Conservation (phyloP, 2,113 vertebrate genomes). For the Corythoichthys intestinalis region DNA sequence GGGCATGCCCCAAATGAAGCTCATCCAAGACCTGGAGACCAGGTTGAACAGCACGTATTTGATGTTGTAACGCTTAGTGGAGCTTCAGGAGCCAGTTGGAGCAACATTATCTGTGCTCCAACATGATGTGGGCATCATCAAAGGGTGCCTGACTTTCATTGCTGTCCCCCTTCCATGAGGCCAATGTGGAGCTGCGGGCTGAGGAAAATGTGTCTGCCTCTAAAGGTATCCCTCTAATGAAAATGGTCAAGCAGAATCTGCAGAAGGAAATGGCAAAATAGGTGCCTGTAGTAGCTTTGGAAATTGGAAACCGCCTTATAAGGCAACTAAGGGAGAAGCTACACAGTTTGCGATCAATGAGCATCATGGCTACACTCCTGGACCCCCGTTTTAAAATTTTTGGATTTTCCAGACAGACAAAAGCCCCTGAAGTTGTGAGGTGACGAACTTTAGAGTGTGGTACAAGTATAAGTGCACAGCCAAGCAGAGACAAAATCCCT, state of each 20-base stretch:
- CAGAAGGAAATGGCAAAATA: neutral
- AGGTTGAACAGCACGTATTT: neutral
- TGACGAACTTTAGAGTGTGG: neutral
- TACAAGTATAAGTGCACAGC: neutral
- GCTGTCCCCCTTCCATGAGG: neutral
- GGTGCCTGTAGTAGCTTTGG: no score
- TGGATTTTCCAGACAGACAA: neutral
- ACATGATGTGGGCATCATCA: neutral
- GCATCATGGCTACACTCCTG: conserved; percentile 2
- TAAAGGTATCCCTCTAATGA: neutral
- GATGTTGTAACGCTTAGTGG: neutral
- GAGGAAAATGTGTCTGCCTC: neutral
- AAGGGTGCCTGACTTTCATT: neutral
- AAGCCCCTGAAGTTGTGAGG: neutral
- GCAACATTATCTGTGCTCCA: neutral
- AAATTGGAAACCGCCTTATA: neutral
- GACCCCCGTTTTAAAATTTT: neutral
- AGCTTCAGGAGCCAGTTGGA: neutral
- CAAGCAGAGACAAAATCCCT: neutral
- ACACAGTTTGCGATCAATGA: neutral
- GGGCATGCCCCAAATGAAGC: neutral
- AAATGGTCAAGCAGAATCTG: neutral
- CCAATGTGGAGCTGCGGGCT: no score
- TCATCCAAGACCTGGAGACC: neutral
- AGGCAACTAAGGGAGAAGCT: neutral